Evolutionary conservation across 92 coral and sea anemone species (phyloP), one percentile per base, ranked within the genome.

Genomic region (Porites divaricata): DNA sequence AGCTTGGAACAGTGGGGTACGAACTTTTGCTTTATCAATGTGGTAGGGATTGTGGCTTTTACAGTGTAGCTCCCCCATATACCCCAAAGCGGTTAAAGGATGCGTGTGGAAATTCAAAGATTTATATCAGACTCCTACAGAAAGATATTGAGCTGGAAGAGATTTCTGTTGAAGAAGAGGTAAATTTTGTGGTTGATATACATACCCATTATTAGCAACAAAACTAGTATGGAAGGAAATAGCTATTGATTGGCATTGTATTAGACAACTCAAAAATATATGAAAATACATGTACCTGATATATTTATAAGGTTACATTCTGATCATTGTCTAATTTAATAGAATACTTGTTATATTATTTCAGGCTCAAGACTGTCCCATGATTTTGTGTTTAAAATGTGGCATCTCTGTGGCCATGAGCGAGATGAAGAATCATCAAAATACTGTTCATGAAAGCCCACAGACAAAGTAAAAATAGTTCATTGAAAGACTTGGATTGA

Each of bases 21-120:
- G 93, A 89, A 62, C 50, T 89, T 16, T 58, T 63, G 49, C 83
- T 89, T 16, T 89, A 52, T 54, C 92, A 89, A 53, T 22, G 92
- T 64, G 83, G 83, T 49, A 89, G 84, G 50, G 87, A 71, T 14
- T 88, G 83, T 70, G 93, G 89, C 25, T 85, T 89, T 51, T 86
- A 85, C 52, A 25, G 64, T 14, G 52, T 85, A 20, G 54, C 78
- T 62, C 86, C 93, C 35, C 87, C 93, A 48, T 86, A 85, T 74
- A 63, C 85, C 15, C 83, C 89, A 1, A 70, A 48, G 28, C 53
- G 87, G n/a, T 14, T 89, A n/a, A 89, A 89, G 74, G 86, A 89
- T 53, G 48, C 80, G 53, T 81, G 77, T 64, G 83, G 89, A 54
- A 85, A 89, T 70, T 67, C 93, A 25, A 89, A 85, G 20, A 69